phyloP scores from a whole-genome alignment of 2,797 vertebrate genomes.

The Buphagus erythrorhynchus region DNA sequence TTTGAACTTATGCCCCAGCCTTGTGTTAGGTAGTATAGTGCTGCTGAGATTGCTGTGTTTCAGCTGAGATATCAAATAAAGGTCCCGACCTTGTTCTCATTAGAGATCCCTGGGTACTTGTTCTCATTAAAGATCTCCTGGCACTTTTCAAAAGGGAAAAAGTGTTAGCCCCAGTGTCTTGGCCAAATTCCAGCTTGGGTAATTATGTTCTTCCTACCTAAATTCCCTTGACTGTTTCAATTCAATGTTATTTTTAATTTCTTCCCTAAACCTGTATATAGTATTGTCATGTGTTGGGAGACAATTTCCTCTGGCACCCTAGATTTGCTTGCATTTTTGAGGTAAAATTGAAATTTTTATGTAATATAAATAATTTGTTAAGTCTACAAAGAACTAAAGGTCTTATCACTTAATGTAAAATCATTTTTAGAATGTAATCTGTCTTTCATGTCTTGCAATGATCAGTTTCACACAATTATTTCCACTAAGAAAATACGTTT shows the following conservation, averaged over 20 bases:
- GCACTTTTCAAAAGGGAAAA: constrained; percentile 62
- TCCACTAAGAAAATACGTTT: background rate
- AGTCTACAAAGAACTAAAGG: background rate
- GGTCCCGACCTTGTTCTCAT: constrained; percentile 64
- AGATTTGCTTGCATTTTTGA: background rate
- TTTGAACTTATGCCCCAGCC: constrained; percentile 20
- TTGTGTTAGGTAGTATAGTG: constrained; percentile 3
- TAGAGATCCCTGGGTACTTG: constrained; percentile 67
- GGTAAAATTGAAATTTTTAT: background rate
- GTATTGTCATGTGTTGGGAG: background rate
- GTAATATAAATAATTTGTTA: background rate
- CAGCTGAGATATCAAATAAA: constrained; percentile 61
- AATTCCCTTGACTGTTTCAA: constrained; percentile 46
- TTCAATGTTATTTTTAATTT: constrained; percentile 37
- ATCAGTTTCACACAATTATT: background rate
- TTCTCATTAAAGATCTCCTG: constrained; percentile 73
- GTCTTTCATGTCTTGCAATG: background rate
- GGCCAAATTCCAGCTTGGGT: constrained; percentile 64
- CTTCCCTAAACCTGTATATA: background rate
- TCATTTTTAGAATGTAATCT: background rate
- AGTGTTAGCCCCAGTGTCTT: constrained; percentile 61
- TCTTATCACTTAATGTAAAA: background rate
- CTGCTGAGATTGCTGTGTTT: constrained; percentile 58
- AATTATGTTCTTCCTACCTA: constrained; percentile 67
- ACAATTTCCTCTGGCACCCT: background rate